These are phyloP conservation scores for Neoascia interrupta DNA, from an alignment of 2,888 invertebrate genomes.

Conservation along the genomic window DNA sequence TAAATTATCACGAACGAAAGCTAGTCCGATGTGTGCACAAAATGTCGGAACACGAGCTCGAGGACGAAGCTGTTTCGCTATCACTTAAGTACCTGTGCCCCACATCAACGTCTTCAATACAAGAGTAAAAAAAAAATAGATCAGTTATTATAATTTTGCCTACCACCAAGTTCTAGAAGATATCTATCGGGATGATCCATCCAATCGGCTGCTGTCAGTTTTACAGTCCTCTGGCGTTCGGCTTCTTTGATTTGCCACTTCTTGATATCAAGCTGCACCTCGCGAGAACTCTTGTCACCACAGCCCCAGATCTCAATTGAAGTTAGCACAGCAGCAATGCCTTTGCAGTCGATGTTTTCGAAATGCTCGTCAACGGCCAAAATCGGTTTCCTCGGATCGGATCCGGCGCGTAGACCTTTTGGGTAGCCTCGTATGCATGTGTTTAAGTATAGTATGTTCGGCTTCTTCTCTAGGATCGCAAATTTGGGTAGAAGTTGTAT, in stretches of 20 bases:
- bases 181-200: constrained; percentile 97
- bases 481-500: constrained; percentile 88
- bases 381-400: constrained; percentile 88
- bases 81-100: constrained; percentile 30
- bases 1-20: constrained; percentile 66
- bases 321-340: constrained; percentile 83
- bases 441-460: constrained; percentile 92
- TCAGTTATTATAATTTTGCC: constrained; percentile 88
- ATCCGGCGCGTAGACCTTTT: constrained; percentile 89
- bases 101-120: not conserved
- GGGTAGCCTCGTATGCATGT: constrained; percentile 91
- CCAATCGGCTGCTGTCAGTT: constrained; percentile 94
- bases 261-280: constrained; percentile 92
- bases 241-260: constrained; percentile 95
- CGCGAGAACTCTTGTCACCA: constrained; percentile 88
- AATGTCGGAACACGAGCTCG: constrained; percentile 3
- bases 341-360: constrained; percentile 85
- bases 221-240: constrained; percentile 91
- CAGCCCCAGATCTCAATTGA: constrained; percentile 92
- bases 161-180: constrained; percentile 91
- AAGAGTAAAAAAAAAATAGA: not conserved
- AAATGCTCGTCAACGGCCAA: constrained; percentile 88
- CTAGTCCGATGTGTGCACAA: constrained; percentile 48
- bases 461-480: constrained; percentile 83
- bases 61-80: constrained; percentile 20